phyloP scores from a whole-genome alignment of 2,113 vertebrate genomes.

The Jacana jacana region DNA sequence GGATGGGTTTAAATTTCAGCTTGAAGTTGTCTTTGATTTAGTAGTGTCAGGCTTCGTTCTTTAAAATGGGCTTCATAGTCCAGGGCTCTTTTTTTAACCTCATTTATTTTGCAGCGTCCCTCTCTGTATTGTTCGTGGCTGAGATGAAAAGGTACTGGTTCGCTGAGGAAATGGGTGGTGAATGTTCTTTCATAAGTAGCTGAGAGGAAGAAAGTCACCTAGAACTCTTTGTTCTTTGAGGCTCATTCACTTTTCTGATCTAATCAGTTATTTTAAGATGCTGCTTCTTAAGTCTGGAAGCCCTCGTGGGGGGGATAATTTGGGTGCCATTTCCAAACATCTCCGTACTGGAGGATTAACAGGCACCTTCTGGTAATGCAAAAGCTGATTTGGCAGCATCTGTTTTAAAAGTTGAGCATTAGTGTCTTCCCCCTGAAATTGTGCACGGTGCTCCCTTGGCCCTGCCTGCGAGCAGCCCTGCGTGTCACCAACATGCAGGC shows the following conservation, averaged over 20 bases:
- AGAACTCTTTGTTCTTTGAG: background rate
- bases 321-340: background rate
- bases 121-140: background rate
- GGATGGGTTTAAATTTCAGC: background rate
- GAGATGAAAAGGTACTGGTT: background rate
- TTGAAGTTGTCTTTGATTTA: slow-evolving; percentile 13
- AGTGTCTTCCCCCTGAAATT: background rate
- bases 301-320: background rate
- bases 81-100: background rate
- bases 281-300: background rate
- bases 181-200: background rate
- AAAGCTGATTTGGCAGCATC: background rate
- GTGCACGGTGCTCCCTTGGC: background rate
- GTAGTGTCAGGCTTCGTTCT: background rate
- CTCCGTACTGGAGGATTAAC: background rate
- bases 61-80: background rate
- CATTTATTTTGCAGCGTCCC: background rate
- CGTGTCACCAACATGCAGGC: background rate
- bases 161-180: background rate
- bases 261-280: background rate
- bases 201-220: background rate
- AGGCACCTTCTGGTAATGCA: background rate
- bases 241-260: background rate
- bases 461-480: background rate
- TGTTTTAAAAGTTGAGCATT: background rate